Evolutionary conservation across 1,140 invertebrate species (phyloP), one percentile per base, ranked within the genome.

Genomic region (Drosophila kohkoa): DNA sequence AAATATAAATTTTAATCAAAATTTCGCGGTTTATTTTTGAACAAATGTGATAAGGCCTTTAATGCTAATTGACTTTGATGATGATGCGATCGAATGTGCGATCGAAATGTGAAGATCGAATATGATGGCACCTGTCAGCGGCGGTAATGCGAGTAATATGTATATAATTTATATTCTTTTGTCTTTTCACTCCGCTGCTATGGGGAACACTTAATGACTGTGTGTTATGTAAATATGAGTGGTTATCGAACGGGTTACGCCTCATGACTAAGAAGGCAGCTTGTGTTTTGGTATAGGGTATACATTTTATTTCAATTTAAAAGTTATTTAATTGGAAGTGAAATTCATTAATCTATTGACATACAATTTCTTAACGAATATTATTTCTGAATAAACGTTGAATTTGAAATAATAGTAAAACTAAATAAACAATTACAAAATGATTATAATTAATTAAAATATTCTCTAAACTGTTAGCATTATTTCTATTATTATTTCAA

Each of bases 91-190:
- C 59, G 58, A 35, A 35, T 48, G 15, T 32, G 38, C 48, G 25
- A 52, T 74, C 60, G 10, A 8, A 10, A 10, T 38, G 20, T 25
- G 11, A 30, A 41, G 48, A 71, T 73, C 65, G 68, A 80, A 83
- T 88, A 83, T 87, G 77, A 87, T 75, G 80, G 73, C 83, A 89
- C 62, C 80, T 88, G 83, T 87, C 82, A 88, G 66, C 81, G 77
- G 49, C 52, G 62, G 58, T 79, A 46, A 76, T 45, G 32, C 20
- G 46, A 58, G 70, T 79, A 80, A 88, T 73, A 72, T 77, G 71
- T 65, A 32, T 46, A 35, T 57, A 41, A 83, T 70, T 71, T 77
- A 69, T 67, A 49, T 10, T 41, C 15, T 35, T 35, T 68, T 49
- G 49, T 51, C 20, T 70, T 64, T 64, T 75, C 48, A 32, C 16